Conservation (phyloP, 1,140 invertebrate species). For the Cydia strobilella region DNA sequence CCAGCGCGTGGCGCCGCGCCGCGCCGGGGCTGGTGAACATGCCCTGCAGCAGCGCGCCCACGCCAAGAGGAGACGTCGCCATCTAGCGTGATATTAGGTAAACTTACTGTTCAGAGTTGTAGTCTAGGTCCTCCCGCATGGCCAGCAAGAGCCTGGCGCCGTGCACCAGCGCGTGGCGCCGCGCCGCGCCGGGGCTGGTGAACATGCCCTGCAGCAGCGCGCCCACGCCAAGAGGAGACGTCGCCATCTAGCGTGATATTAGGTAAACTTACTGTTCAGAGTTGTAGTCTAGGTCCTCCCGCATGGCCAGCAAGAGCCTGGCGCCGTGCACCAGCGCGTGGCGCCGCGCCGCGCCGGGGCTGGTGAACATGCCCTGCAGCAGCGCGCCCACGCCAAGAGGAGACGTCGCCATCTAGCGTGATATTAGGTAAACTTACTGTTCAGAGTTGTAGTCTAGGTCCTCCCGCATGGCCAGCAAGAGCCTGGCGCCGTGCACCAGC, state of each 20-base stretch:
- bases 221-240: no score
- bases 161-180: conserved; percentile 56
- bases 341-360: conserved; percentile 44
- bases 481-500: conserved; percentile 56
- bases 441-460: not conserved
- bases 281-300: conserved; percentile 35
- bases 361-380: conserved; percentile 66
- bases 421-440: not conserved
- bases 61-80: no score
- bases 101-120: not conserved
- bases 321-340: conserved; percentile 60
- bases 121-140: conserved; percentile 45
- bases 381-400: conserved; percentile 54
- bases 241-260: no score
- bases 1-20: conserved; percentile 52
- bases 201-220: conserved; percentile 64
- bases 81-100: not conserved
- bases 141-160: conserved; percentile 57
- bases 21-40: conserved; percentile 60
- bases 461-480: conserved; percentile 59
- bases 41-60: conserved; percentile 58
- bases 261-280: not conserved
- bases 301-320: conserved; percentile 57
- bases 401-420: no score
- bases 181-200: conserved; percentile 50